Conservation (phyloP, 1,140 invertebrate genomes). For the Hetaerina americana region DNA sequence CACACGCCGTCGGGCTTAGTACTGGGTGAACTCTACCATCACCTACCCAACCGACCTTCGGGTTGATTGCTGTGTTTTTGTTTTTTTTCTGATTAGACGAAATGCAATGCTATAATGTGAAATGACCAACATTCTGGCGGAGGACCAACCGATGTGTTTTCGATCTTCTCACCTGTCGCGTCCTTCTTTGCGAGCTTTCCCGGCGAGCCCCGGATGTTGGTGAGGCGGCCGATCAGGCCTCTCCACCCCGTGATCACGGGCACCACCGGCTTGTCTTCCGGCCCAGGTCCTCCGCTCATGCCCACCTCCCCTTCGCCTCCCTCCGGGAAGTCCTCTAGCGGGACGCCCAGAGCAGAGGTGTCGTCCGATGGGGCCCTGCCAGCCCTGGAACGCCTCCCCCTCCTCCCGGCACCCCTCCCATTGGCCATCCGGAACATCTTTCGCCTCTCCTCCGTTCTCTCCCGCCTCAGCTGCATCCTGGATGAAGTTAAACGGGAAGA, state of each 20-base stretch:
- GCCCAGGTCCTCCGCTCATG: background rate
- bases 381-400: background rate
- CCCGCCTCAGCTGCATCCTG: conserved; percentile 69
- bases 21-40: no score
- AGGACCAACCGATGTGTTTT: no score
- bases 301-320: background rate
- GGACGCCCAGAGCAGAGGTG: background rate
- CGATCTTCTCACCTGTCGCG: no score
- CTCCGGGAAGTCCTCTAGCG: background rate
- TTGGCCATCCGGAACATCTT: conserved; percentile 85
- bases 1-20: no score
- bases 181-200: no score
- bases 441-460: conserved; percentile 80
- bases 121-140: no score
- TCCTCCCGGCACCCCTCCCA: conserved; percentile 35
- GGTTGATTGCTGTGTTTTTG: no score
- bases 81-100: no score
- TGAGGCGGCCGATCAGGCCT: background rate
- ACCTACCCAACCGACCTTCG: no score
- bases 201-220: background rate
- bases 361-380: background rate
- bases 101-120: no score
- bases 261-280: background rate
- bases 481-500: no score
- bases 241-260: background rate